Evolutionary conservation across 2,113 vertebrate genomes (phyloP).

Genomic region (Macquaria australasica): DNA sequence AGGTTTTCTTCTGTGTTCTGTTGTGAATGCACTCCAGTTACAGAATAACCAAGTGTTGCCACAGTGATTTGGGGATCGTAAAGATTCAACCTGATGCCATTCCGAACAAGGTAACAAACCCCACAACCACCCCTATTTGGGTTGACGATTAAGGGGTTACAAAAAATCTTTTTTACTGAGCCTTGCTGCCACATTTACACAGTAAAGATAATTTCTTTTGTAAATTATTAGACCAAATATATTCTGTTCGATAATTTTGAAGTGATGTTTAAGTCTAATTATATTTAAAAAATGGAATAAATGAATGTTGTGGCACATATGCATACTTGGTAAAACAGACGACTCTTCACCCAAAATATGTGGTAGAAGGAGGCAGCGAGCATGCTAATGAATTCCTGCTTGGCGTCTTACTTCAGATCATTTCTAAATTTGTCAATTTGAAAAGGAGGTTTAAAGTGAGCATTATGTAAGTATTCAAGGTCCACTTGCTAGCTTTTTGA

Average conservation of each 20-base stretch:
- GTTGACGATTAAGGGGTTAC: not conserved
- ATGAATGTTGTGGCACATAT: not conserved
- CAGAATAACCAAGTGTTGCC: slow-evolving; percentile 12
- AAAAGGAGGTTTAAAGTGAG: not conserved
- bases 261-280: not conserved
- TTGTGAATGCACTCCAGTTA: not conserved
- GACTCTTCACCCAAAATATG: not conserved
- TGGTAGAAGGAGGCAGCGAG: not conserved
- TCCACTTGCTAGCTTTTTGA: no score
- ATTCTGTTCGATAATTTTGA: no score
- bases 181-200: no score
- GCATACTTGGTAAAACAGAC: not conserved
- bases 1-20: not conserved
- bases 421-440: not conserved
- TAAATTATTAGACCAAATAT: no score
- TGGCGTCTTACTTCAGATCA: not conserved
- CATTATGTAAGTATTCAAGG: not conserved
- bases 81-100: not conserved
- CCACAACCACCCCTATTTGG: not conserved
- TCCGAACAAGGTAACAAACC: not conserved
- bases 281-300: not conserved
- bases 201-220: no score
- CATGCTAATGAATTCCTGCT: not conserved
- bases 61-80: not conserved
- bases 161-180: not conserved